Conservation (phyloP, 2,797 vertebrate genomes). For the Hippoglossus hippoglossus region DNA sequence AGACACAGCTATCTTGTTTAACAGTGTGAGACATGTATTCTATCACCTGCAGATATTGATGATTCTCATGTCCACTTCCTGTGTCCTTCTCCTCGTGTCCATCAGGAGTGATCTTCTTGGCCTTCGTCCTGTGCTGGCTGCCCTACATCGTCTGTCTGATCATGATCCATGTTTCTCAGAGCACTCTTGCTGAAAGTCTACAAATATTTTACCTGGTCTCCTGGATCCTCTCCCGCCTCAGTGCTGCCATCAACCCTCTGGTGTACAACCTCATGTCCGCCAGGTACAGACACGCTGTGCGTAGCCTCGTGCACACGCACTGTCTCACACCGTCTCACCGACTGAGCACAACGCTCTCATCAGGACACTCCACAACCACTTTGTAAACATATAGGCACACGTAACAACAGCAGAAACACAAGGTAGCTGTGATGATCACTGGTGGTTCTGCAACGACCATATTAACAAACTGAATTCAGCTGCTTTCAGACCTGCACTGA, state of each 20-base stretch:
- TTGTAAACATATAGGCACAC: constrained; percentile 31
- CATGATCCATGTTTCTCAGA: constrained; percentile 75
- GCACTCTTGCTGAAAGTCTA: too few species aligned
- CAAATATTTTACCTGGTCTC: constrained; percentile 79
- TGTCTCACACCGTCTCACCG: constrained; percentile 25
- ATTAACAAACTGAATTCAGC: too few species aligned
- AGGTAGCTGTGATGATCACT: too few species aligned
- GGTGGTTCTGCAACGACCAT: too few species aligned
- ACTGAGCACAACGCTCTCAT: constrained; percentile 29
- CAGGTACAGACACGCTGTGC: constrained; percentile 79
- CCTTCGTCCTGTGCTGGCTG: constrained; percentile 87
- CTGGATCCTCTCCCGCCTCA: constrained; percentile 86
- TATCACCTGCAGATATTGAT: background rate
- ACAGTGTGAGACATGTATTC: too few species aligned
- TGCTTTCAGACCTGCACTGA: too few species aligned
- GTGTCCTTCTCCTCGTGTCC: background rate
- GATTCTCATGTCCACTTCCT: background rate
- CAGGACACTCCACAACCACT: constrained; percentile 58
- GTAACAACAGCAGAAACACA: too few species aligned
- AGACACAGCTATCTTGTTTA: too few species aligned
- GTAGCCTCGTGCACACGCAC: constrained; percentile 70
- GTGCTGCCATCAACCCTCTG: constrained; percentile 85
- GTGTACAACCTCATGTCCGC: constrained; percentile 86
- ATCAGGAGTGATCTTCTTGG: constrained; percentile 85
- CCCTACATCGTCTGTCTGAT: constrained; percentile 86